phyloP scores from a whole-genome alignment of 2,113 vertebrate genomes.

The Tachysurus fulvidraco region DNA sequence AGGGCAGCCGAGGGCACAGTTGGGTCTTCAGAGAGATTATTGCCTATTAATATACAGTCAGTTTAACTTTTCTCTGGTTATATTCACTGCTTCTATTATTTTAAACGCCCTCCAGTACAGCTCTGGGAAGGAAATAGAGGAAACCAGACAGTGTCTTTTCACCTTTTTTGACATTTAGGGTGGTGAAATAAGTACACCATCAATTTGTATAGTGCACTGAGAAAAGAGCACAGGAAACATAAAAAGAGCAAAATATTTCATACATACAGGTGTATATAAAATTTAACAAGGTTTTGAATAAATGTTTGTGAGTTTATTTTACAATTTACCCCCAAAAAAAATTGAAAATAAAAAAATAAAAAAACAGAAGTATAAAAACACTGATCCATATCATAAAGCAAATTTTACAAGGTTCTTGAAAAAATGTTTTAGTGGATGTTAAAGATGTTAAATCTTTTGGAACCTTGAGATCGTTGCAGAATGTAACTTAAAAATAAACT shows the following conservation, averaged over 20 bases:
- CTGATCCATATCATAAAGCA: background rate
- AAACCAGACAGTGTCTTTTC: constrained; percentile 43
- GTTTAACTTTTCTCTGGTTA: constrained; percentile 13
- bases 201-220: constrained; percentile 53
- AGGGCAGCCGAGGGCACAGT: constrained; percentile 60
- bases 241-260: background rate
- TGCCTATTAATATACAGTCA: constrained; percentile 17
- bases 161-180: constrained; percentile 70
- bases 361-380: background rate
- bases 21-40: constrained; percentile 34
- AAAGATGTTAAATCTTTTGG: background rate
- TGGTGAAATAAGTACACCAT: constrained; percentile 68
- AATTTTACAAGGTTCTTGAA: background rate
- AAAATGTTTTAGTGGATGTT: background rate
- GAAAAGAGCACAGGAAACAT: background rate
- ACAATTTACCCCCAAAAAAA: background rate
- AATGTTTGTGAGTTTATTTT: background rate
- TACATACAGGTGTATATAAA: background rate
- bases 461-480: background rate
- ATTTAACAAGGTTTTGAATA: background rate
- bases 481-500: background rate
- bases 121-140: constrained; percentile 34
- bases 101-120: background rate
- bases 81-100: background rate
- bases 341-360: background rate